Percentiles rank a stretch among this genome's conserved stretches.
phyloP scores from a whole-genome alignment of 2,888 invertebrate species.

The Pristionchus fissidentatus region DNA sequence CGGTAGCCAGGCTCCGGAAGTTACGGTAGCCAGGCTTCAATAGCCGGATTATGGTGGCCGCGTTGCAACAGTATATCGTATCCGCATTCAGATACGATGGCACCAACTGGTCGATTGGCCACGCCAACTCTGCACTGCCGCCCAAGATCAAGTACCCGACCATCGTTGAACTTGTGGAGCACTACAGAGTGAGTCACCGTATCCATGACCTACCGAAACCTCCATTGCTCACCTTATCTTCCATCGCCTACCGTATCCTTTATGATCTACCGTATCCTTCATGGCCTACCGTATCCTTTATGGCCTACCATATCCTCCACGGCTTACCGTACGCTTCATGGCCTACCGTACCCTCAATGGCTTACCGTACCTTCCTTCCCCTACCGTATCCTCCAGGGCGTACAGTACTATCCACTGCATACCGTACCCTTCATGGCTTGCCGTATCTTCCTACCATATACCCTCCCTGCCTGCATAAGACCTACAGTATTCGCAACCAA shows the following conservation, averaged over 20 bases:
- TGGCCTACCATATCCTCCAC: no score
- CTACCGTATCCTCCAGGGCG: no score
- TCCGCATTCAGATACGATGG: not conserved
- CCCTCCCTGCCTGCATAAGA: no score
- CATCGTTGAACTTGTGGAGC: slow-evolving; percentile 57
- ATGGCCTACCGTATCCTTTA: not conserved
- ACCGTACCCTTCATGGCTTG: no score
- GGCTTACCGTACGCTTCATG: not conserved
- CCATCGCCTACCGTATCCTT: not conserved
- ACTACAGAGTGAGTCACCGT: slow-evolving; percentile 53
- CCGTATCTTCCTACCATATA: no score
- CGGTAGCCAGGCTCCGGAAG: not conserved
- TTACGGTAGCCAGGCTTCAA: not conserved
- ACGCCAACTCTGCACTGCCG: not conserved
- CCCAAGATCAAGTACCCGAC: slow-evolving; percentile 49
- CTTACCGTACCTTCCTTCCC: not conserved
- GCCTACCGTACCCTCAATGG: not conserved
- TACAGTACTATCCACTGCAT: no score
- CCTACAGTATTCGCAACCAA: no score
- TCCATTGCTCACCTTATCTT: no score
- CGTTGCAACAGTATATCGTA: not conserved
- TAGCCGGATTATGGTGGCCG: not conserved
- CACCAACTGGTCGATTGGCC: not conserved
- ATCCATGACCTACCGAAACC: slow-evolving; percentile 21
- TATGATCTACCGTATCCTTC: not conserved